Evolutionary conservation across 2,888 invertebrate species (phyloP).

Genomic region (Latrodectus elegans): DNA sequence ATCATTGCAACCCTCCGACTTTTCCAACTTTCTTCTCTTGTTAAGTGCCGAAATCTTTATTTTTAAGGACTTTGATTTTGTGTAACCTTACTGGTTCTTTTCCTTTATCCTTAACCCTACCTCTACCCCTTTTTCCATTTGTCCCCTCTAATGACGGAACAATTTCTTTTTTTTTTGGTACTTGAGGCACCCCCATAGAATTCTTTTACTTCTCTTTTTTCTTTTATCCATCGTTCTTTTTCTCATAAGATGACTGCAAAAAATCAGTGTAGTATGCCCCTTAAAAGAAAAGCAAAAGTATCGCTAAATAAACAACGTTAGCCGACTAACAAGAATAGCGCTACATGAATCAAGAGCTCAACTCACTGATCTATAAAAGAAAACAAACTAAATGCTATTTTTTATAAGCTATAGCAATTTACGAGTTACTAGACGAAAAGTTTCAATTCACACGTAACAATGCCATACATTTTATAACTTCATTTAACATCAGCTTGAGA

Average conservation of each 20-base stretch:
- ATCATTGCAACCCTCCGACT: conserved; percentile 18
- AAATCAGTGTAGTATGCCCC: conserved; percentile 2
- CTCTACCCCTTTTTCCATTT: conserved; percentile 22
- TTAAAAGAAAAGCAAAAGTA: conserved; percentile 25
- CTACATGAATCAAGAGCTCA: conserved; percentile 49
- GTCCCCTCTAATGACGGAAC: conserved; percentile 42
- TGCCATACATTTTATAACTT: too few relatives aligned
- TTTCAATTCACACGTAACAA: too few relatives aligned
- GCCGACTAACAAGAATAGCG: conserved; percentile 30
- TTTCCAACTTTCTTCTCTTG: conserved; percentile 29
- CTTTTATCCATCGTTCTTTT: background rate
- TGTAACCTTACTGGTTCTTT: background rate
- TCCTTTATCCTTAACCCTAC: background rate
- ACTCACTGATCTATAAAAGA: conserved; percentile 14
- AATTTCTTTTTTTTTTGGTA: conserved; percentile 41
- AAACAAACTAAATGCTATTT: background rate
- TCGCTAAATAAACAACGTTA: conserved; percentile 45
- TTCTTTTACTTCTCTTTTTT: conserved; percentile 9
- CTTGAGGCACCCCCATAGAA: conserved; percentile 15
- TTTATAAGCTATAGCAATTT: background rate
- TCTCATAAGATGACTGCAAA: conserved; percentile 16
- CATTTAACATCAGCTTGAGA: too few relatives aligned
- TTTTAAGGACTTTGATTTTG: conserved; percentile 31
- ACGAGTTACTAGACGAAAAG: too few relatives aligned
- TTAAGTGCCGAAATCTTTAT: conserved; percentile 32